Percentiles rank a stretch among this genome's conserved stretches.
phyloP scores from a whole-genome alignment of 1,140 invertebrate genomes.

The Onthophagus taurus region DNA sequence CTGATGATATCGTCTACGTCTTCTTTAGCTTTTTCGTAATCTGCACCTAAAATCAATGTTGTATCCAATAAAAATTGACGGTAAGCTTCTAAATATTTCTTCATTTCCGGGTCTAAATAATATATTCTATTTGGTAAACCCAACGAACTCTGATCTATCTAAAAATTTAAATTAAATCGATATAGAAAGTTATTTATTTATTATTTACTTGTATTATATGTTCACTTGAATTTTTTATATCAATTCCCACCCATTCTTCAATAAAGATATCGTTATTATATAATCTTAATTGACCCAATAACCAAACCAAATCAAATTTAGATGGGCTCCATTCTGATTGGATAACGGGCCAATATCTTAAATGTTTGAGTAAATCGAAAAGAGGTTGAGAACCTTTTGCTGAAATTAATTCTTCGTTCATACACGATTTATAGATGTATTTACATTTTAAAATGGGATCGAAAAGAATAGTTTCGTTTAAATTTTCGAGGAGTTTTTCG shows the following conservation, averaged over 20 bases:
- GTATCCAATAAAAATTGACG: constrained; percentile 65
- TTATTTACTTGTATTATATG: constrained; percentile 67
- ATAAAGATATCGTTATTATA: constrained; percentile 80
- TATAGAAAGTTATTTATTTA: background rate
- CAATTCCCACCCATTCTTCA: constrained; percentile 76
- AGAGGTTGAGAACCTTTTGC: constrained; percentile 61
- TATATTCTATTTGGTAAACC: constrained; percentile 80
- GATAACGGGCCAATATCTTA: constrained; percentile 82
- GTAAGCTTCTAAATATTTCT: constrained; percentile 67
- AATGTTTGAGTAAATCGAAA: constrained; percentile 54
- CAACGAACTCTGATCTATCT: constrained; percentile 80
- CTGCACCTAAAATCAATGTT: constrained; percentile 56
- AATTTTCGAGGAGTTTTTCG: background rate
- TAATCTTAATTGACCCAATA: constrained; percentile 64
- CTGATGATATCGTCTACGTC: constrained; percentile 65
- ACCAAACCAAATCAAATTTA: constrained; percentile 63
- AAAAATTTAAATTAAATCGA: constrained; percentile 12
- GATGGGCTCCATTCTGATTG: constrained; percentile 49
- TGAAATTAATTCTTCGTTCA: constrained; percentile 65
- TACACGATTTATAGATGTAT: constrained; percentile 73
- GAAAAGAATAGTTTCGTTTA: background rate
- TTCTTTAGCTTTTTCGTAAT: constrained; percentile 43
- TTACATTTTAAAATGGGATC: constrained; percentile 64
- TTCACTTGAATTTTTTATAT: constrained; percentile 79
- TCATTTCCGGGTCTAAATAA: constrained; percentile 61